Evolutionary conservation across 2,888 invertebrate genomes (phyloP), one percentile per base, ranked within the genome.

Genomic region (Helicoverpa assulta): DNA sequence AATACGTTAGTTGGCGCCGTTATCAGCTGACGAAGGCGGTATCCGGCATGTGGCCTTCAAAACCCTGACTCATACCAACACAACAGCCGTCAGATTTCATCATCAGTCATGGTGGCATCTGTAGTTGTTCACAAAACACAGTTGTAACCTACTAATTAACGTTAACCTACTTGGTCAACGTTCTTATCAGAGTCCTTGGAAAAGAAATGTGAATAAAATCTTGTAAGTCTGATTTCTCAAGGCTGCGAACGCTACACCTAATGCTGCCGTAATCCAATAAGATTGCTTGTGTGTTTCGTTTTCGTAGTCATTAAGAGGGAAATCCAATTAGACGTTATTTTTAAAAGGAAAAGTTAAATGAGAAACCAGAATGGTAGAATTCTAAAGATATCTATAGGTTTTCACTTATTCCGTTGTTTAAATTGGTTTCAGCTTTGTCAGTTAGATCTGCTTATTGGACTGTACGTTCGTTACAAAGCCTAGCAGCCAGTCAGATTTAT

Each of bases 31-130:
- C 86, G 88, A 83, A 83, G 83, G 85, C 85, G 87, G 88, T 84
- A 89, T 92, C 91, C 91, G 91, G 88, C 86, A 76, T 72, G 76
- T 84, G 91, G 83, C 93, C 92, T 92, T 92, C 91, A 84, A 69
- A 73, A 84, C 84, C 82, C 84, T 87, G 91, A 93, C 88, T 93
- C 93, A 92, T 86, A 86, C 85, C 78, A 85, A 81, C 82, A 74
- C 78, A 85, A 82, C 82, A 73, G 58, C 76, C 83, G 86, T 86
- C 88, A 87, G 86, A 86, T 88, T 90, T 88, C 86, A 88, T 89
- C 86, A 88, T 88, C 87, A 89, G 89, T 88, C 88, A 86, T 84
- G 76, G 78, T 82, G 67, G 58, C 62, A 75, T 77, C 79, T 66
- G 70, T 78, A 60, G 77, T 70, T 67, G 78, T 79, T 77, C 73